Base-by-base conservation (phyloP, 1,140 invertebrate genomes). In the Danaus plexippus region DNA sequence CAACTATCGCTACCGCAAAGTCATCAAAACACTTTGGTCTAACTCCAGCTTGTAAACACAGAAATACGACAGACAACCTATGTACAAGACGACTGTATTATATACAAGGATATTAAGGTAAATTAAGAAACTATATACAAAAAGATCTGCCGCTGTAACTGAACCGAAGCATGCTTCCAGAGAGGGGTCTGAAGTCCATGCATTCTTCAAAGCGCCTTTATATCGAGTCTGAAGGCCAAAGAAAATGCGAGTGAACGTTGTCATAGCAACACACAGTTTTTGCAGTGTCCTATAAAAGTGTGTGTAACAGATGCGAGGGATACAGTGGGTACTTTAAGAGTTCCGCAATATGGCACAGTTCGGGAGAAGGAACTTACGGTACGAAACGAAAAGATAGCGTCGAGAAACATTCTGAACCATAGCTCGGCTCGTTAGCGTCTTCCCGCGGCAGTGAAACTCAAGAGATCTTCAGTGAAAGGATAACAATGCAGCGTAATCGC, bases 21-120 rank as follows among this genome's bases (percentile, higher is more conserved):
- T 70, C 65, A 79, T 84, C 81, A 78, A 78, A 78, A 80, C 75
- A 87, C 87, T 88, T 88, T 88, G 87, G 87, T 87, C 83, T 88
- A 85, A 78, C 85, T 88, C 87, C 87, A 88, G 87, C 87, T 85
- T 80, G 59, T 67, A 69, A 66, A 73, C 63, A 75, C 71, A 71
- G 61, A 69, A 64, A 72, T 64, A 69, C 48, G 53, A 45, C 58
- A 57, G 58, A 66, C 40, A 64, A 55, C 65, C 53, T 52, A 47
- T 73, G 75, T 74, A 65, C 75, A 78, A 70, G 80, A 63, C 68
- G 69, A 70, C 71, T 61, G 59, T 61, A 60, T 69, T 63, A 59
- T 52, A 59, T 60, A 66, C 59, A 47, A 62, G 72, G 72, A 72
- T 70, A 66, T 74, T 63, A 67, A 15, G 15, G 63, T 70, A 71